These are phyloP conservation scores for Myotis findleyi DNA, from an alignment of 2,797 vertebrate species.

Conservation along the genomic window DNA sequence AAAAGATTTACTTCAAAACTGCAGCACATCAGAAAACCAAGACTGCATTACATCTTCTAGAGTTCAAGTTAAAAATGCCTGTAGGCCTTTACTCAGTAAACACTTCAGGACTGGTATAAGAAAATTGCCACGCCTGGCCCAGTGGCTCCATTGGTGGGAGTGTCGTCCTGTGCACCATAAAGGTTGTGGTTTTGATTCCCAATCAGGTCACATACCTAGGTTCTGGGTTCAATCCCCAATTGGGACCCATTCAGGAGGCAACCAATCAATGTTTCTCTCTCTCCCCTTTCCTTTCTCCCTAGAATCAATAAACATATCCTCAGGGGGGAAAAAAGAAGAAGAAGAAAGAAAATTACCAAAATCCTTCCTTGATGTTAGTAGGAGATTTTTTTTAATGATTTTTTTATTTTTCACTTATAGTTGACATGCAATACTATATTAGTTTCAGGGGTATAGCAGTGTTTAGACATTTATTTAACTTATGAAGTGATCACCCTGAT, in stretches of 20 bases:
- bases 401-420: background rate
- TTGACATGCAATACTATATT: background rate
- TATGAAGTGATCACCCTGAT: too few relatives aligned
- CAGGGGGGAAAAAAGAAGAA: too few relatives aligned
- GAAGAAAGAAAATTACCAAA: background rate
- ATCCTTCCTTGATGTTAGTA: background rate
- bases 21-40: background rate
- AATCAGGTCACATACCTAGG: too few relatives aligned
- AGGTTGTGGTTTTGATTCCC: too few relatives aligned
- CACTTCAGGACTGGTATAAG: background rate
- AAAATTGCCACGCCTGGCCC: background rate
- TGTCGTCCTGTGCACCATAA: too few relatives aligned
- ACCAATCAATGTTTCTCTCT: too few relatives aligned
- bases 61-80: background rate
- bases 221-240: too few relatives aligned
- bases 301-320: background rate
- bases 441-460: background rate
- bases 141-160: too few relatives aligned
- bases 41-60: background rate
- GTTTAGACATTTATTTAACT: too few relatives aligned
- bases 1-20: background rate
- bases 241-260: too few relatives aligned
- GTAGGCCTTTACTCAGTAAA: background rate
- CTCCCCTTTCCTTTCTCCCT: too few relatives aligned
- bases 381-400: background rate